These are phyloP conservation scores for Perodicticus potto DNA, from an alignment of 2,797 vertebrate species.

Conservation along the genomic window DNA sequence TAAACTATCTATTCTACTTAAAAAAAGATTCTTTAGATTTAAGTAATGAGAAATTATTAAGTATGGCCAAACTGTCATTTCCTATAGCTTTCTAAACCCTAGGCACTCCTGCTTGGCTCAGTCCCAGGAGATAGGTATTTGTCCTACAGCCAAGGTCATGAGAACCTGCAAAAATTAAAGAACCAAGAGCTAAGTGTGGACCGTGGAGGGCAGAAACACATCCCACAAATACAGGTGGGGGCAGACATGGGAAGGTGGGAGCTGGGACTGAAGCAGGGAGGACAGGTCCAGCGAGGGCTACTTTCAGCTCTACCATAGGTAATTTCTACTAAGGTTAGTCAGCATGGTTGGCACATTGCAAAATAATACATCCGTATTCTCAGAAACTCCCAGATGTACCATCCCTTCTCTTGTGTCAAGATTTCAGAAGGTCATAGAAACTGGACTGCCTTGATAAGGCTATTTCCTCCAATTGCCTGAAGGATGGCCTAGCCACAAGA, in stretches of 20 bases:
- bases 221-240: background rate
- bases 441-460: too few species aligned
- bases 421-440: background rate
- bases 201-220: background rate
- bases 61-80: background rate
- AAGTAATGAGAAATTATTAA: background rate
- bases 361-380: background rate
- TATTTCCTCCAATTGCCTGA: background rate
- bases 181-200: background rate
- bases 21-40: conserved; percentile 22
- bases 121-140: background rate
- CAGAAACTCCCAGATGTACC: background rate
- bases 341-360: background rate
- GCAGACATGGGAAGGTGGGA: background rate
- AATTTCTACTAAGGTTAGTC: background rate
- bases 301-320: background rate
- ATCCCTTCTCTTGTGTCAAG: background rate
- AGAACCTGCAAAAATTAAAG: background rate
- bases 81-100: background rate
- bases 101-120: background rate
- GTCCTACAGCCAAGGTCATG: background rate
- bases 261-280: background rate
- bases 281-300: background rate
- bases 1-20: background rate
- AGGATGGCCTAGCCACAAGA: background rate